Evolutionary conservation across 37 sponge, comb jelly and placozoan genomes (phyloP).

Genomic region (Agelas oroides): DNA sequence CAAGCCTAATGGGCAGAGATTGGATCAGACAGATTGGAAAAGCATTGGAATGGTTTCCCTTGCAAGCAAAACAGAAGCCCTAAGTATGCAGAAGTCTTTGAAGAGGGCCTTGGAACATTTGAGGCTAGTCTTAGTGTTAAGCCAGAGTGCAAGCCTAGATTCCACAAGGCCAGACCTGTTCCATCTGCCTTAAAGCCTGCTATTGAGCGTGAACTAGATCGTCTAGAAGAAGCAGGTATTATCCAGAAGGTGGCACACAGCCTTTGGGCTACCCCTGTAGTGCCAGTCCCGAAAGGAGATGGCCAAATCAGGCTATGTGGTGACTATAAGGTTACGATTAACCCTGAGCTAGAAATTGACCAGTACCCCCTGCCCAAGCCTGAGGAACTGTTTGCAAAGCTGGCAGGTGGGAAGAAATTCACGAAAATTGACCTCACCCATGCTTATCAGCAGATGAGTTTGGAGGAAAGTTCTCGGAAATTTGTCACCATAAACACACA

Average conservation of each 20-base stretch:
- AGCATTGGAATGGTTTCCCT: slow-evolving; percentile 4
- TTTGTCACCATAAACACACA: slow-evolving; percentile 60
- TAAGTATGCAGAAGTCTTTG: slow-evolving; percentile 25
- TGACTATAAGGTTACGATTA: slow-evolving; percentile 61
- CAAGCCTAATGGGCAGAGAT: slow-evolving; percentile 23
- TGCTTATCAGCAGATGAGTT: slow-evolving; percentile 47
- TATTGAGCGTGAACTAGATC: slow-evolving; percentile 16
- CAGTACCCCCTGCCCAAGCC: slow-evolving; percentile 53
- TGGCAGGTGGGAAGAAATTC: slow-evolving; percentile 58
- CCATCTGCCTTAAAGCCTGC: slow-evolving; percentile 28
- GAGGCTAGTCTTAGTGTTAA: slow-evolving; percentile 17
- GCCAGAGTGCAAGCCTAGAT: slow-evolving; percentile 12
- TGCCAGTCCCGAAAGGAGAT: slow-evolving; percentile 60
- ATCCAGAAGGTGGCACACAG: slow-evolving; percentile 26
- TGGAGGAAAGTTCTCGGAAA: slow-evolving; percentile 31
- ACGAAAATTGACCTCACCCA: slow-evolving; percentile 56
- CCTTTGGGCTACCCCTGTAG: slow-evolving; percentile 70
- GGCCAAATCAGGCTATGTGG: slow-evolving; percentile 53
- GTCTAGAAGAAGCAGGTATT: slow-evolving; percentile 46
- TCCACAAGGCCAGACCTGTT: slow-evolving; percentile 18
- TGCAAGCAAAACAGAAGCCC: background rate
- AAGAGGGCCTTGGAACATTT: slow-evolving; percentile 4
- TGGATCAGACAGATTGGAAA: slow-evolving; percentile 45
- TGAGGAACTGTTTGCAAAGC: slow-evolving; percentile 46
- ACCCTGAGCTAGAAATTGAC: slow-evolving; percentile 43